These are phyloP conservation scores for Rhopalosiphum padi DNA, from an alignment of 1,140 invertebrate genomes.

Conservation along the genomic window DNA sequence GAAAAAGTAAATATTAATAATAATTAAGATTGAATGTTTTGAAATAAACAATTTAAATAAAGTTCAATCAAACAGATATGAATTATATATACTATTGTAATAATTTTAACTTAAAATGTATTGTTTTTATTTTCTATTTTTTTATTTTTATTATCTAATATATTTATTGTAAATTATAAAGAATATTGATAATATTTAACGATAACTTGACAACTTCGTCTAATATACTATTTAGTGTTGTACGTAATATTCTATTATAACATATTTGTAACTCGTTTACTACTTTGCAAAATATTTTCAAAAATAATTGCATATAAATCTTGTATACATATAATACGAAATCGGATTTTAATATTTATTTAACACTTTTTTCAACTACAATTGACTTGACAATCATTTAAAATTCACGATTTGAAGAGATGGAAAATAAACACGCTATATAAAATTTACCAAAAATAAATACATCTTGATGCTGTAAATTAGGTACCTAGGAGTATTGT, in stretches of 20 bases:
- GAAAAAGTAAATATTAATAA: not conserved
- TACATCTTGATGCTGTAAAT: too few relatives aligned
- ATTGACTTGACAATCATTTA: too few relatives aligned
- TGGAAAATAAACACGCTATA: too few relatives aligned
- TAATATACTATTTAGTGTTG: not conserved
- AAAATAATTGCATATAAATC: not conserved
- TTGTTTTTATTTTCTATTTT: not conserved
- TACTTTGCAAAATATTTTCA: not conserved
- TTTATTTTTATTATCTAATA: not conserved
- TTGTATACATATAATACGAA: not conserved
- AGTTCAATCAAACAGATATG: not conserved
- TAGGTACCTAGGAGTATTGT: too few relatives aligned
- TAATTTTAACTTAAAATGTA: not conserved
- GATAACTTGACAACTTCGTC: not conserved
- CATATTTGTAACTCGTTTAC: not conserved
- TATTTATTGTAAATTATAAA: not conserved
- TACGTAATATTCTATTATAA: not conserved
- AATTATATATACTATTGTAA: not conserved
- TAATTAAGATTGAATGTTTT: not conserved
- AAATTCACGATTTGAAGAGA: too few relatives aligned
- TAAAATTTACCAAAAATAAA: too few relatives aligned
- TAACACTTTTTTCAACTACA: not conserved
- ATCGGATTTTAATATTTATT: not conserved
- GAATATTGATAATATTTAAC: not conserved
- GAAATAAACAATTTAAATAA: not conserved